Evolutionary conservation across 2,113 vertebrate genomes (phyloP).

Genomic region (Stercorarius parasiticus): DNA sequence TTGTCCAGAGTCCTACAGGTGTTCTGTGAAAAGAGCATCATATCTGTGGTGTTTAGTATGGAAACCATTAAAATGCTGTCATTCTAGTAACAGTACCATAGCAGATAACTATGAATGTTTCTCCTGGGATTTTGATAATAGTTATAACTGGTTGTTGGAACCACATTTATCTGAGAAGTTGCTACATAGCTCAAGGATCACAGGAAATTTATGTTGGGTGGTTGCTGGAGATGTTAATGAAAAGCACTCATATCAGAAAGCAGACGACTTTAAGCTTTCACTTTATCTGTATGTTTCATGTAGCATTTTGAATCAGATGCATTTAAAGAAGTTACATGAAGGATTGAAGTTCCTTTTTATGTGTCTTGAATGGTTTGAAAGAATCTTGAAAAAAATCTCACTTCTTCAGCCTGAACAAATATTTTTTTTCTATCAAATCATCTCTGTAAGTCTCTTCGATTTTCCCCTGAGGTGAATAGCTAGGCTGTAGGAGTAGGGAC

Average conservation of each 20-base stretch:
- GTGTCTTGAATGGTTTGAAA: background rate
- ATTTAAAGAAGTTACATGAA: background rate
- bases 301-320: background rate
- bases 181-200: background rate
- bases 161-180: background rate
- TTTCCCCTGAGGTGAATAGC: background rate
- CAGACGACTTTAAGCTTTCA: background rate
- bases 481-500: background rate
- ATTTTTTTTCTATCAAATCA: background rate
- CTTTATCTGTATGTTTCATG: background rate
- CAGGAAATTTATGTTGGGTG: background rate
- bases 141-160: background rate
- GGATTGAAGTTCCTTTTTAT: background rate
- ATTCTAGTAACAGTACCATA: background rate
- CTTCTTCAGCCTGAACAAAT: background rate
- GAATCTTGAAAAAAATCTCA: background rate
- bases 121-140: background rate
- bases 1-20: constrained; percentile 74
- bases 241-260: background rate
- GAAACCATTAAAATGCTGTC: background rate
- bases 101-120: background rate
- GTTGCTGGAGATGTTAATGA: background rate
- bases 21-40: constrained; percentile 60
- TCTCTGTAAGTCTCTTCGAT: background rate
- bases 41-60: background rate